phyloP scores from a whole-genome alignment of 2,113 vertebrate genomes.

The Phylloscopus whistleri region DNA sequence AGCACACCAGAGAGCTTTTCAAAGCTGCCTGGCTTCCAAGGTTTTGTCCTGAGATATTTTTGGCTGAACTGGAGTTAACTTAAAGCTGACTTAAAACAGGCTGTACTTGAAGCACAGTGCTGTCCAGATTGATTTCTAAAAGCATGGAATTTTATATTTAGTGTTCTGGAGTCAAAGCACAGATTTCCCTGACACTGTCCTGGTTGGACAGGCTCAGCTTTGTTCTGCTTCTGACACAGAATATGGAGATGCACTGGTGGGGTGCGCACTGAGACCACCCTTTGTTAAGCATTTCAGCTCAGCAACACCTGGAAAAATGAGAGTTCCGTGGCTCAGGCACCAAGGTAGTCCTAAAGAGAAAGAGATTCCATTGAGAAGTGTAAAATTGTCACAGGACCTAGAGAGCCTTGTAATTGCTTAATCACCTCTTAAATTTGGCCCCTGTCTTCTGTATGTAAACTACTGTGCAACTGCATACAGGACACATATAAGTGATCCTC shows the following conservation, averaged over 20 bases:
- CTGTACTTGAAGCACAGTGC: neutral
- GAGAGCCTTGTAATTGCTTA: neutral
- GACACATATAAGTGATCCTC: neutral
- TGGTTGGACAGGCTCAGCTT: neutral
- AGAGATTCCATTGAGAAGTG: accelerated
- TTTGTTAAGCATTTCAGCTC: neutral
- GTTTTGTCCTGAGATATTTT: neutral
- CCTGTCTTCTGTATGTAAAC: neutral
- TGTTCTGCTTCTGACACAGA: neutral
- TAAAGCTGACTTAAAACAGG: neutral
- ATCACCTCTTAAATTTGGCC: neutral
- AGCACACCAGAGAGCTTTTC: neutral
- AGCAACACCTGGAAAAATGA: neutral
- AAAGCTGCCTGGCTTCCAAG: conserved; percentile 26
- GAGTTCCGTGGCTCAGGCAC: neutral
- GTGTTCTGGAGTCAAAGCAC: neutral
- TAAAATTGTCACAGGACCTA: neutral
- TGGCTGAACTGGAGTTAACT: neutral
- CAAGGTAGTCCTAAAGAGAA: neutral
- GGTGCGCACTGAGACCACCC: neutral
- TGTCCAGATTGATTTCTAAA: neutral
- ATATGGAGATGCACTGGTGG: neutral
- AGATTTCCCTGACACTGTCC: neutral
- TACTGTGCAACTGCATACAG: neutral
- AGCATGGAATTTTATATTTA: neutral